Evolutionary conservation across 2,113 vertebrate genomes (phyloP), one percentile per base, ranked within the genome.

Genomic region (Dromaius novaehollandiae): DNA sequence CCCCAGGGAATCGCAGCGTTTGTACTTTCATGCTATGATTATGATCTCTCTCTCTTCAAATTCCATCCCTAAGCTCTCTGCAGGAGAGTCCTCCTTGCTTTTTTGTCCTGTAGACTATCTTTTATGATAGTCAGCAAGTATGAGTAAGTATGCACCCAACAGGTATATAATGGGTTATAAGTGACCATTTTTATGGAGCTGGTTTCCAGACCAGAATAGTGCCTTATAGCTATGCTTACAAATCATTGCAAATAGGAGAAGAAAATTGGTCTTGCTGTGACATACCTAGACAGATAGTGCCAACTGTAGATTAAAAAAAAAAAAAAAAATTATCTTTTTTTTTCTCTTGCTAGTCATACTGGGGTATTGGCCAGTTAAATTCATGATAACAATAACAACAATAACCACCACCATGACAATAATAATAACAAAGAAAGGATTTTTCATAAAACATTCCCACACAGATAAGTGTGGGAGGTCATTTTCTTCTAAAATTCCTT

Each of bases 361-460:
- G 46, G 65, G 46, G 42, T 95, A 55, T 91, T 90, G 58, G 86
- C 55, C 36, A 55, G 60, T 11, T 96, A 80, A 95, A 97, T 87
- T 48, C 56, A 40, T 65, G 63, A 21, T 74, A 30, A 74, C 32
- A 11, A 13, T 25, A 15, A 34, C 28, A 21, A 65, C 14, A 64
- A 51, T 46, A 85, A 60, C 55, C 28, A 56, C 56, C 17, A 17
- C 56, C 78, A 15, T 10, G 58, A 75, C 0, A 87, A 81, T 11
- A 88, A 53, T n/a, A 77, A 53, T 34, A 70, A 74, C 51, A 53
- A 12, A 7, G 13, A 56, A 58, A 32, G 56, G 48, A 12, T 24
- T 61, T 58, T 65, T 78, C 92, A 69, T 46, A 89, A 82, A 64
- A 89, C 26, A 70, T 91, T 94, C 58, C 12, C 28, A 58, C 86